Conservation (phyloP, 1,140 invertebrate genomes). For the Ostrea edulis region DNA sequence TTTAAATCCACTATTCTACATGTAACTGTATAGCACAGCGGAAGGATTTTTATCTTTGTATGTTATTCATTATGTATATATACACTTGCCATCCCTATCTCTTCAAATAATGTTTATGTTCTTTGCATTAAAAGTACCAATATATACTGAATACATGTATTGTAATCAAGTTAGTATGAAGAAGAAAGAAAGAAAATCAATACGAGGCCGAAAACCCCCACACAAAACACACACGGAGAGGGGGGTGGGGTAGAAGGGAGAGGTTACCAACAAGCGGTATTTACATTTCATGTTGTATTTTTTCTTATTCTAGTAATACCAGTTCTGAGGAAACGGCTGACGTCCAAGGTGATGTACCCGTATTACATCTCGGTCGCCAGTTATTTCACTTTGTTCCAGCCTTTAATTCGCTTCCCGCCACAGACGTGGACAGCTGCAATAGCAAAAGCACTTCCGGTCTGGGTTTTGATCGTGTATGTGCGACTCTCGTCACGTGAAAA, state of each 20-base stretch:
- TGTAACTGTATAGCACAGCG: too few relatives aligned
- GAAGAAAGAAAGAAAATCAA: neutral
- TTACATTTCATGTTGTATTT: neutral
- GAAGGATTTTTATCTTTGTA: too few relatives aligned
- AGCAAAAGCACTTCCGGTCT: slow-evolving; percentile 33
- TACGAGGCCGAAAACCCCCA: neutral
- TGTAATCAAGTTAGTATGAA: neutral
- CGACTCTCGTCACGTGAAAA: slow-evolving; percentile 16
- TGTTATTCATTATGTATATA: too few relatives aligned
- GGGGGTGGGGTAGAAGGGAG: too few relatives aligned
- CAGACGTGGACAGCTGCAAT: slow-evolving; percentile 5
- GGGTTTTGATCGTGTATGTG: slow-evolving; percentile 17
- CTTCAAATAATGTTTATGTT: too few relatives aligned
- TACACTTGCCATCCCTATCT: too few relatives aligned
- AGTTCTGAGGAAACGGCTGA: neutral
- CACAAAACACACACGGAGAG: neutral
- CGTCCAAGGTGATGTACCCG: slow-evolving; percentile 24
- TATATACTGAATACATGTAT: neutral
- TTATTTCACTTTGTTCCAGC: slow-evolving; percentile 20
- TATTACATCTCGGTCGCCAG: neutral
- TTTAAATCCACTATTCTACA: too few relatives aligned
- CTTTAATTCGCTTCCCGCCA: neutral
- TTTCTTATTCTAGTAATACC: neutral
- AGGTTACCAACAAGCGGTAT: neutral
- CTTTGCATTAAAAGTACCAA: too few relatives aligned